Conservation (phyloP, 2,113 vertebrate genomes). For the Notarius lentiginosus region DNA sequence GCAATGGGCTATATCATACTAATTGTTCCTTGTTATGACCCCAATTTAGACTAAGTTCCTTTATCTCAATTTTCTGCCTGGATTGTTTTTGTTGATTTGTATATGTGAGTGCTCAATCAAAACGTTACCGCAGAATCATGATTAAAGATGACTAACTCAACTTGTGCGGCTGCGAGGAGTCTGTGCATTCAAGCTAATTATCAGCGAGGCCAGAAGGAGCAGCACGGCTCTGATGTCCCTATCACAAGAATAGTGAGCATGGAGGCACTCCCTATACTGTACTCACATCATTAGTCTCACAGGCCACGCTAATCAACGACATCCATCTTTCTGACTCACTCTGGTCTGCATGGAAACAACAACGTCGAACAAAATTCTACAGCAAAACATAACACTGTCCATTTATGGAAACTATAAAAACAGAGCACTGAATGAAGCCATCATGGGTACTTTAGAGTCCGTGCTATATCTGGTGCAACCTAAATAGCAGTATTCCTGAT, state of each 20-base stretch:
- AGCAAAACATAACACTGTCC: background rate
- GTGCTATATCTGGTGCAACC: conserved; percentile 2
- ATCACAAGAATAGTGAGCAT: conserved; percentile 63
- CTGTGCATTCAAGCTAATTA: conserved; percentile 67
- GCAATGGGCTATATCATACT: conserved; percentile 94
- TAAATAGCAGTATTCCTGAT: background rate
- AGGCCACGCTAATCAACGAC: conserved; percentile 61
- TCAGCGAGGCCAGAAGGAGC: conserved; percentile 62
- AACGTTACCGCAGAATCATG: conserved; percentile 84
- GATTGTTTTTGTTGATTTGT: conserved; percentile 98
- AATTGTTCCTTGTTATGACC: conserved; percentile 96
- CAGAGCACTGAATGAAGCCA: background rate
- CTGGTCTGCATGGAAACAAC: conserved; percentile 54
- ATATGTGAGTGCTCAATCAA: conserved; percentile 86
- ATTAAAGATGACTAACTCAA: conserved; percentile 85
- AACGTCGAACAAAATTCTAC: conserved; percentile 44
- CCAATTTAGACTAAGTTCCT: conserved; percentile 98
- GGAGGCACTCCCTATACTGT: conserved; percentile 58
- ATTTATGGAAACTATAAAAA: background rate
- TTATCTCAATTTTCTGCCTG: conserved; percentile 99
- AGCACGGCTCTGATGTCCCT: conserved; percentile 61
- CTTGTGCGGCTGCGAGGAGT: conserved; percentile 57
- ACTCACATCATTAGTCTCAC: conserved; percentile 72
- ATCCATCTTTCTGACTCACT: conserved; percentile 68
- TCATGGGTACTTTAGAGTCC: background rate